Base-by-base conservation (phyloP, 2,888 invertebrate species). In the Eretmocerus hayati region DNA sequence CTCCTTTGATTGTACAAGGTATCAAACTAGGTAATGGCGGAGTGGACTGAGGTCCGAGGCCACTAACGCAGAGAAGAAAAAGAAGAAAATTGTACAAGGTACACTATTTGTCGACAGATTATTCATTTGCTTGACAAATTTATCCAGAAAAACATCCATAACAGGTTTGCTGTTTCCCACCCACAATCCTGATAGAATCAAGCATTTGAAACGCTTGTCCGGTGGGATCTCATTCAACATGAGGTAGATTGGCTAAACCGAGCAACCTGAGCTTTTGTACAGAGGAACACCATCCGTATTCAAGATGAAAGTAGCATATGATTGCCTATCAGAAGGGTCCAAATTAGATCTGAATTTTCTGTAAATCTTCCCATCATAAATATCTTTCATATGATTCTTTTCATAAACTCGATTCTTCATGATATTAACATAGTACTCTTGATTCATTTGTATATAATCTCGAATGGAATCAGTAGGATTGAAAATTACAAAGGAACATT, bases 231-330 rank as follows among this genome's bases (percentile, higher is more conserved):
- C 42, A 22, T 42, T 48, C 13, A 48, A 2, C 21, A 37, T 37
- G n/a, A 50, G 23, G 23, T 22, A 50, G 2, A 50, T 9, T 9
- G 50, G 50, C 50, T 38, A 50, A n/a, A 50, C 21, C 9, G 42
- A 46, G n/a, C 38, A 50, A 13, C 26, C 3, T 1, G 45, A 45
- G 15, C 19, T 23, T 16, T 46, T 33, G 19, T 42, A 50, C 9
- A 22, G 13, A n/a, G 38, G 37, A 0, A 46, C 46, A 19, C 50
- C 50, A 23, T 50, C 45, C 4, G 50, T 42, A 30, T 50, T 45
- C 2, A 50, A 42, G 4, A 41, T 19, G 13, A 32, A 30, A 13
- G 42, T 42, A 6, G 32, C 32, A 33, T 38, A 46, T 11, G n/a
- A n/a, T 9, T 33, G 2, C 6, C 3, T 50, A 4, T 38, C 46